These are phyloP conservation scores for Montipora efflorescens DNA, from an alignment of 64 coral and sea anemone genomes.

Conservation along the genomic window DNA sequence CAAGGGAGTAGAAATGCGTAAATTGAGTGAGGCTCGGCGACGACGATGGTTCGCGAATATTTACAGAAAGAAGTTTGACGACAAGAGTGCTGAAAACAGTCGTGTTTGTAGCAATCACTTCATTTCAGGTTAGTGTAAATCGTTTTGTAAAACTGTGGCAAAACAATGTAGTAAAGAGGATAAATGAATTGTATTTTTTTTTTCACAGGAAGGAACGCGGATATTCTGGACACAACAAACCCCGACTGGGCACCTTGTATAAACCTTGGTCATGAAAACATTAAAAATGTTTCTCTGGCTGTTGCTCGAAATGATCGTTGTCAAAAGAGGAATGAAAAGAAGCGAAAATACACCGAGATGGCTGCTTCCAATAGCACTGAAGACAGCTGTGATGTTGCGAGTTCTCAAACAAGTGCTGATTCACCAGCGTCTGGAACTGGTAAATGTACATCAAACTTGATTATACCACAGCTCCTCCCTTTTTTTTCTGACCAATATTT, in stretches of 20 bases:
- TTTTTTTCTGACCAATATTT: no score
- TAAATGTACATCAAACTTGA: no score
- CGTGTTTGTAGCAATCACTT: slow-evolving; percentile 52
- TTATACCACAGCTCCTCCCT: no score
- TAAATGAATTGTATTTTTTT: background rate
- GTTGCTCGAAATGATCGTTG: background rate
- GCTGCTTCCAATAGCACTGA: background rate
- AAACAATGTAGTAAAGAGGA: no score
- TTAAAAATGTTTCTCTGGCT: slow-evolving; percentile 12
- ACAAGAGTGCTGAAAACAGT: slow-evolving; percentile 48
- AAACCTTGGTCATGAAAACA: slow-evolving; percentile 15
- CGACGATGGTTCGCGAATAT: background rate
- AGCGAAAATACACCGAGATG: background rate
- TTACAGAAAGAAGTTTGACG: slow-evolving; percentile 47
- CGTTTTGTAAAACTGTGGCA: background rate
- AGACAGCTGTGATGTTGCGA: no score
- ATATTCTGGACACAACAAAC: background rate
- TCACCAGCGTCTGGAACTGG: no score
- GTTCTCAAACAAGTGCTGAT: no score
- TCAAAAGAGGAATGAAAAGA: background rate
- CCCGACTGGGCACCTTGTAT: slow-evolving; percentile 19
- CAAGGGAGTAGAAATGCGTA: background rate
- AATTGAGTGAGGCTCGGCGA: background rate
- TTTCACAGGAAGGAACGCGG: background rate
- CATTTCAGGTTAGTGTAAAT: slow-evolving; percentile 41